Evolutionary conservation across 2,797 vertebrate species (phyloP).

Genomic region (Macropodus opercularis): DNA sequence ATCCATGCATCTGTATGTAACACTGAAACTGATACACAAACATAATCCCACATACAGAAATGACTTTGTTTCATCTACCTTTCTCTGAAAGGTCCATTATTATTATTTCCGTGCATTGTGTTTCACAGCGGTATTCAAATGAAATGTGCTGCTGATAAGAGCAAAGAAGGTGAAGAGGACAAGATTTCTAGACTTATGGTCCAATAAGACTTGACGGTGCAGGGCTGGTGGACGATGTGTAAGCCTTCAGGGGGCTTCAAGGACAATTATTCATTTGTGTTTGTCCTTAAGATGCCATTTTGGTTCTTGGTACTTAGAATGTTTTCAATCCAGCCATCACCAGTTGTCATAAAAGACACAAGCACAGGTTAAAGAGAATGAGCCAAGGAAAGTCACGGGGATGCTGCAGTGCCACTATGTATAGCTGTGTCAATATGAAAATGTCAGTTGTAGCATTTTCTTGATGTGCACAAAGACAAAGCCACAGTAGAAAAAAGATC

Average conservation of each 20-base stretch:
- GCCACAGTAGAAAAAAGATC: conserved; percentile 16
- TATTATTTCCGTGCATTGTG: background rate
- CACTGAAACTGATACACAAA: background rate
- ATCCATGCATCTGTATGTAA: background rate
- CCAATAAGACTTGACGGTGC: background rate
- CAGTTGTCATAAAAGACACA: no score
- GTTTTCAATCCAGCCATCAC: conserved; percentile 41
- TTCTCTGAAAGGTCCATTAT: background rate
- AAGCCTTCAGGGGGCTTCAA: background rate
- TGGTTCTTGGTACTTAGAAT: background rate
- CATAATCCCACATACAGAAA: background rate
- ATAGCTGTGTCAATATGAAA: conserved; percentile 26
- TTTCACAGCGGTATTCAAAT: background rate
- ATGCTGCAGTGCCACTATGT: background rate
- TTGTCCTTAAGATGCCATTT: conserved; percentile 5
- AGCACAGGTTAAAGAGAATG: background rate
- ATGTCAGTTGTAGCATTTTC: conserved; percentile 9
- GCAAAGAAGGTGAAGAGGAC: background rate
- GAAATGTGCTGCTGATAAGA: background rate
- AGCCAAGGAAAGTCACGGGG: conserved; percentile 22
- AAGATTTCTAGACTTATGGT: background rate
- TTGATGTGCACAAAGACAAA: conserved; percentile 24
- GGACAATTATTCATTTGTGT: background rate
- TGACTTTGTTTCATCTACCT: background rate
- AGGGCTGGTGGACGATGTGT: background rate